Evolutionary conservation across 2,113 vertebrate species (phyloP), one percentile per base, ranked within the genome.

Genomic region (Pluvialis apricaria): DNA sequence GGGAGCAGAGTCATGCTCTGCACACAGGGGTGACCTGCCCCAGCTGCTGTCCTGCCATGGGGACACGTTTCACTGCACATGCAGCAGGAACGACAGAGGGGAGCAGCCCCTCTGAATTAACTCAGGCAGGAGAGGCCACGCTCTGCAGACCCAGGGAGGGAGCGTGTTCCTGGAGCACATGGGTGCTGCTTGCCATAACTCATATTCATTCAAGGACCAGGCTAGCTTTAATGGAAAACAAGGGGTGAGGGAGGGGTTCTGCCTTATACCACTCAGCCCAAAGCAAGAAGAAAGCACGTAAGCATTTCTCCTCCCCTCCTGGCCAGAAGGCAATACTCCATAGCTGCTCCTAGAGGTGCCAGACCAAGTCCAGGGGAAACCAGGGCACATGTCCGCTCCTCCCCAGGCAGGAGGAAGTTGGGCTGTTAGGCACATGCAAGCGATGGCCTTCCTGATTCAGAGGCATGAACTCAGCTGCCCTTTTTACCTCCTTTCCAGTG

Each of bases 91-190:
- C 2, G 4, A n/a, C 5, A 60, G 6, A 26, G 21, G 5, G 5
- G 3, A 77, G 34, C 60, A 91, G 32, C 32, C 58, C 15, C 44
- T 70, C 57, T 52, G 9, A 49, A 11, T 14, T 58, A 25, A n/a
- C 32, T 40, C 1, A 0, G n/a, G 26, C 13, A 68, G 15, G 42
- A 70, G 13, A 52, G 6, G 24, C 22, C 5, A 6, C 4, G 1
- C 12, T 68, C 38, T 25, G 21, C 26, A 32, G 40, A 62, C 1
- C 32, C 8, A 4, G 13, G 14, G 38, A 71, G 25, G 13, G 9
- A 77, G 9, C 10, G 7, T 0, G 0, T 28, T 81, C 12, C 12
- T 11, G 20, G 32, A 44, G 36, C 4, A 10, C 0, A 0, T 3
- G 6, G 47, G 25, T 21, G 47, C 38, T 17, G 5, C 24, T 69